Percentiles rank a stretch among this genome's conserved stretches.
phyloP scores from a whole-genome alignment of 2,113 vertebrate genomes.

The Tragelaphus imberbis region DNA sequence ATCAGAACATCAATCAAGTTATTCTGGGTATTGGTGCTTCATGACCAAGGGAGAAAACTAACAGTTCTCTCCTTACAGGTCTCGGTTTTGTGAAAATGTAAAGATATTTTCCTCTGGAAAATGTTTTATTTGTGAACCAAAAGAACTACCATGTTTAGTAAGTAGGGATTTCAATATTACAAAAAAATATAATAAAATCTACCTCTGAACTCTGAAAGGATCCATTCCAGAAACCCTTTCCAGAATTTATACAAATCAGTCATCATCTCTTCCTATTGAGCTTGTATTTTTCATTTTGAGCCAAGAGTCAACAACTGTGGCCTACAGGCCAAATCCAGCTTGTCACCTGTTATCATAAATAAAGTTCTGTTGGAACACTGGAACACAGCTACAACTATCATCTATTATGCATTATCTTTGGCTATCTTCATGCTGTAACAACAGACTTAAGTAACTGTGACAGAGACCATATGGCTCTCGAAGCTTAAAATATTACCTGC shows the following conservation, averaged over 20 bases:
- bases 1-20: not conserved
- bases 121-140: not conserved
- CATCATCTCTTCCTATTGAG: not conserved
- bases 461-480: not conserved
- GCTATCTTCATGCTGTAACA: not conserved
- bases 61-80: not conserved
- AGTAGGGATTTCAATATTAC: not conserved
- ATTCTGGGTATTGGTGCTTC: not conserved
- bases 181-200: not conserved
- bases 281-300: not conserved
- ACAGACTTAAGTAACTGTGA: not conserved
- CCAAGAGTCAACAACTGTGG: not conserved
- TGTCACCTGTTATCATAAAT: not conserved
- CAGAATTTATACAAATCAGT: not conserved
- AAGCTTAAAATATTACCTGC: not conserved
- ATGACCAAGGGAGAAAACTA: not conserved
- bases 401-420: not conserved
- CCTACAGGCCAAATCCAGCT: not conserved
- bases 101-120: not conserved
- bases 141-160: not conserved
- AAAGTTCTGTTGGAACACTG: not conserved
- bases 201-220: not conserved
- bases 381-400: not conserved
- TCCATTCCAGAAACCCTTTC: not conserved
- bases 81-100: not conserved